phyloP scores from a whole-genome alignment of 2,888 invertebrate species.

The Mesorhabditis spiculigera region DNA sequence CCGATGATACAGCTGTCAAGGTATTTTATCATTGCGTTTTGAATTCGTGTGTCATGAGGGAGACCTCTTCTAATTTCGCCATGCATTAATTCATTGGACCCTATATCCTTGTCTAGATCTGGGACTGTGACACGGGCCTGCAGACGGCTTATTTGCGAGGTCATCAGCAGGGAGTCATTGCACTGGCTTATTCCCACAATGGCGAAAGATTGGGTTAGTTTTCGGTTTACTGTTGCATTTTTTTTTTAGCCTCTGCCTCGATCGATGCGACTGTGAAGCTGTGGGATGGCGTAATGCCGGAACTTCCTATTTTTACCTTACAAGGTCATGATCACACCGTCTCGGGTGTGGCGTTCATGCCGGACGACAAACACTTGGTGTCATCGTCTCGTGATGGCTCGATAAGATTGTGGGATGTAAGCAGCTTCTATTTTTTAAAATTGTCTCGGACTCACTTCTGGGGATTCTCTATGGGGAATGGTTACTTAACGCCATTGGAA shows the following conservation, averaged over 20 bases:
- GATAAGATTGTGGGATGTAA: neutral
- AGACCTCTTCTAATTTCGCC: too few species aligned
- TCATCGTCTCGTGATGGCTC: neutral
- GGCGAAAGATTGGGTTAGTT: neutral
- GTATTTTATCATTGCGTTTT: neutral
- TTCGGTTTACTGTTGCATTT: neutral
- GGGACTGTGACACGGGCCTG: neutral
- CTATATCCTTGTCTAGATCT: conserved; percentile 2
- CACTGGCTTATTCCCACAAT: neutral
- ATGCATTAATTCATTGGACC: neutral
- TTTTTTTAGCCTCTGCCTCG: neutral
- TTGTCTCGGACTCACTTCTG: too few species aligned
- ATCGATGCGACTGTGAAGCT: neutral
- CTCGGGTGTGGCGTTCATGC: neutral
- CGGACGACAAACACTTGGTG: neutral
- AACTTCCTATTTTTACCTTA: neutral
- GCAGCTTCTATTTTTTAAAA: neutral
- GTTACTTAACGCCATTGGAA: too few species aligned
- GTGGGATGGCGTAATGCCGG: neutral
- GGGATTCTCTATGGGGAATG: too few species aligned
- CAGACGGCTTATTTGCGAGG: neutral
- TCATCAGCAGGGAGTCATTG: neutral
- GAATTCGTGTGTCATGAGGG: too few species aligned
- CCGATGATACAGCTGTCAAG: neutral
- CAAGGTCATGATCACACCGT: neutral